Evolutionary conservation across 2,113 vertebrate genomes (phyloP).

Genomic region (Istiophorus platypterus): DNA sequence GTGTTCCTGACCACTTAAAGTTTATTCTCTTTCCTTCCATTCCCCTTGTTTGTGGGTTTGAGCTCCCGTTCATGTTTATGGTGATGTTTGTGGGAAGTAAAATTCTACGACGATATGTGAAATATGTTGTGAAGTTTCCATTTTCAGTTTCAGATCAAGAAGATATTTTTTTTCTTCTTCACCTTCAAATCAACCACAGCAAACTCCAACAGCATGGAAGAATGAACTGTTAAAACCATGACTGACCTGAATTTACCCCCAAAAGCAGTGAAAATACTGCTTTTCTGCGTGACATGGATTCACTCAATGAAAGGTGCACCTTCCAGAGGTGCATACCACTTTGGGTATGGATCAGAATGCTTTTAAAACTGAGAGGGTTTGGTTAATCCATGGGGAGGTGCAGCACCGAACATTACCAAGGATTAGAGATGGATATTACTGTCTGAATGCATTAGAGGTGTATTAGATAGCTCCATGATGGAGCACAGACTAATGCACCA

Average conservation of each 20-base stretch:
- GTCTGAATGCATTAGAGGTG: conserved; percentile 81
- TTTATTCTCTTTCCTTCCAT: not conserved
- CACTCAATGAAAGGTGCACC: conserved; percentile 56
- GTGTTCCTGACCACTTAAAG: not conserved
- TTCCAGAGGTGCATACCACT: conserved; percentile 56
- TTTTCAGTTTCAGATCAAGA: not conserved
- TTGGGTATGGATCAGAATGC: conserved; percentile 71
- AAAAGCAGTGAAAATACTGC: conserved; percentile 18
- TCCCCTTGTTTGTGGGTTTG: not conserved
- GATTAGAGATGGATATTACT: conserved; percentile 79
- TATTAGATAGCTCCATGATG: conserved; percentile 80
- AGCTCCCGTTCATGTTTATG: not conserved
- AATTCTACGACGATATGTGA: not conserved
- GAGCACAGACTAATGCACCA: conserved; percentile 78
- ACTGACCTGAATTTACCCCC: conserved; percentile 25
- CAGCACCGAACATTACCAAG: conserved; percentile 72
- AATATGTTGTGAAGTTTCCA: not conserved
- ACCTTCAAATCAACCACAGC: not conserved
- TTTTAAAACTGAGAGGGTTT: conserved; percentile 80
- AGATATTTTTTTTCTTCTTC: not conserved
- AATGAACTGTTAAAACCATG: conserved; percentile 11
- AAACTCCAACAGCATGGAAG: not conserved
- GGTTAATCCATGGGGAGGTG: conserved; percentile 76
- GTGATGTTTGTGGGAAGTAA: not conserved
- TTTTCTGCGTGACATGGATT: conserved; percentile 38